Percentiles rank a stretch among this genome's conserved stretches.
Evolutionary conservation across 2,888 invertebrate genomes (phyloP).

Genomic region (Lomographa bimaculata): DNA sequence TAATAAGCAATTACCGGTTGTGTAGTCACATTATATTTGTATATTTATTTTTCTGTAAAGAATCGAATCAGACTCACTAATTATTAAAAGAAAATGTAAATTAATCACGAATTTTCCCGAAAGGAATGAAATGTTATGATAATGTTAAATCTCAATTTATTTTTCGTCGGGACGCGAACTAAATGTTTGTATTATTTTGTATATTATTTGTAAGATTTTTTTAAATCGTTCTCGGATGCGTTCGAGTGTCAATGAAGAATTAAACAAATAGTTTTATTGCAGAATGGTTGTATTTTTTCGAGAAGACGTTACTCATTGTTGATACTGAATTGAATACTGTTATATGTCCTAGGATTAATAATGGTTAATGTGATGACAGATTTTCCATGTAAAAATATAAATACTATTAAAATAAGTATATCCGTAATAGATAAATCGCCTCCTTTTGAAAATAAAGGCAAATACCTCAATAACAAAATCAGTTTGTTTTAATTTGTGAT

Average conservation of each 20-base stretch:
- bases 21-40: slow-evolving; percentile 72
- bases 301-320: slow-evolving; percentile 74
- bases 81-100: slow-evolving; percentile 53
- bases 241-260: slow-evolving; percentile 60
- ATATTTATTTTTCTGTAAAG: slow-evolving; percentile 78
- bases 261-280: slow-evolving; percentile 61
- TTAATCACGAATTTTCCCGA: slow-evolving; percentile 67
- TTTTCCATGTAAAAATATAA: slow-evolving; percentile 83
- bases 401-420: slow-evolving; percentile 79
- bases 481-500: slow-evolving; percentile 63
- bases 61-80: slow-evolving; percentile 64
- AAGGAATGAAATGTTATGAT: slow-evolving; percentile 65
- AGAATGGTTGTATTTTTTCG: slow-evolving; percentile 80
- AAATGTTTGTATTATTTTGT: slow-evolving; percentile 83
- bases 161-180: slow-evolving; percentile 62
- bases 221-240: slow-evolving; percentile 59
- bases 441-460: slow-evolving; percentile 79
- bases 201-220: slow-evolving; percentile 82
- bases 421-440: slow-evolving; percentile 79
- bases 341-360: slow-evolving; percentile 77
- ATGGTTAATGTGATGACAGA: slow-evolving; percentile 80
- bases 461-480: slow-evolving; percentile 78
- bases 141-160: slow-evolving; percentile 73
- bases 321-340: slow-evolving; percentile 74
- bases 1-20: slow-evolving; percentile 65